phyloP scores from a whole-genome alignment of 1,140 invertebrate genomes.

The Heliconius himera region DNA sequence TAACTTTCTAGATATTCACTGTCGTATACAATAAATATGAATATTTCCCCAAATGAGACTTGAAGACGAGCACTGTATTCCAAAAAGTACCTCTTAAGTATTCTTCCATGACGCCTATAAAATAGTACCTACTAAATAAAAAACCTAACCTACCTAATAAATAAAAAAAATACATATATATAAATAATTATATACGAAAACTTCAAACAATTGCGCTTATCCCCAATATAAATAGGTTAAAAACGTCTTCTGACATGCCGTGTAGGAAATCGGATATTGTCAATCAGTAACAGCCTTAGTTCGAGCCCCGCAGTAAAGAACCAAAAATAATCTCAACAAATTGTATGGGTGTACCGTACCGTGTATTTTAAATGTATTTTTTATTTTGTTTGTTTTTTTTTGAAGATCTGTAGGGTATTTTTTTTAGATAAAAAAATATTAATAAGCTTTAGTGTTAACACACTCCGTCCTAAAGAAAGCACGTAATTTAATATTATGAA shows the following conservation, averaged over 20 bases:
- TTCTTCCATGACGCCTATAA: too few relatives aligned
- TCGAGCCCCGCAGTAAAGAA: background rate
- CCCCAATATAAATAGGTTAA: background rate
- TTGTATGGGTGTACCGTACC: background rate
- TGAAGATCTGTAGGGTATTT: background rate
- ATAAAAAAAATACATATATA: background rate
- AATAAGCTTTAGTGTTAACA: too few relatives aligned
- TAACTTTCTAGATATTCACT: too few relatives aligned
- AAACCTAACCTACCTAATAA: too few relatives aligned
- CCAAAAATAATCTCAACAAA: background rate
- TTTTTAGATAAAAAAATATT: too few relatives aligned
- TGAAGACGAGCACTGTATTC: too few relatives aligned
- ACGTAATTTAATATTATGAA: too few relatives aligned
- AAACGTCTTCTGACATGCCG: background rate
- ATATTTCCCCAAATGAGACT: too few relatives aligned
- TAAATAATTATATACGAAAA: background rate
- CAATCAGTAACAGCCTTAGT: conserved; percentile 7
- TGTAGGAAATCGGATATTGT: conserved; percentile 3
- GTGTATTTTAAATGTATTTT: background rate
- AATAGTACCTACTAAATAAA: too few relatives aligned
- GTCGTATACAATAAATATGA: too few relatives aligned
- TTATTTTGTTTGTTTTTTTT: background rate
- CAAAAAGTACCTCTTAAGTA: too few relatives aligned
- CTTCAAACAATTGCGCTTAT: background rate
- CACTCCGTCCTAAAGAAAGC: too few relatives aligned